A percentile compares a stretch with the other conserved stretches of the same genome.
These are phyloP conservation scores for Meriones unguiculatus DNA, from an alignment of 2,113 vertebrate species.

Conservation along the genomic window DNA sequence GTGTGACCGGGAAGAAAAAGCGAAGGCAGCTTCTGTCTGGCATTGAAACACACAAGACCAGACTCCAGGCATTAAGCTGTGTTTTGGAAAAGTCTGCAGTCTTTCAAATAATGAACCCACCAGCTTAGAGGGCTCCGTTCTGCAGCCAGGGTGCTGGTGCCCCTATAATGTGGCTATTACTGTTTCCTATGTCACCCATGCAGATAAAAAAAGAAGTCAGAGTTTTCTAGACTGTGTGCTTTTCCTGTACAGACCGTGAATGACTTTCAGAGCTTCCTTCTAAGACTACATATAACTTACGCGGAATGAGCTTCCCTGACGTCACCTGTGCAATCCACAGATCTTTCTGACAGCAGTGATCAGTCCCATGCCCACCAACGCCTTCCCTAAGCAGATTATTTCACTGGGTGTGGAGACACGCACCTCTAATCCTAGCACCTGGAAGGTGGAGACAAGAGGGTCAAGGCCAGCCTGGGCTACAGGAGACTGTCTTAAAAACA, in stretches of 20 bases:
- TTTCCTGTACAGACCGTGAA: neutral
- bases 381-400: neutral
- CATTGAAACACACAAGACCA: too few species aligned
- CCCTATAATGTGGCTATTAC: neutral
- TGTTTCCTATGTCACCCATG: neutral
- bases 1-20: too few species aligned
- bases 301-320: neutral
- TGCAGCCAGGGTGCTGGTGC: too few species aligned
- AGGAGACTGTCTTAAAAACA: neutral
- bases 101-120: neutral
- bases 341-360: neutral
- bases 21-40: accelerated
- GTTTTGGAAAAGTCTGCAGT: neutral
- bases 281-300: neutral
- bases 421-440: neutral
- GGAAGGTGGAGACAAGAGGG: neutral
- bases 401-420: neutral
- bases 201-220: neutral
- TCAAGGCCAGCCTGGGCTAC: neutral
- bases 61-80: accelerated
- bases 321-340: neutral
- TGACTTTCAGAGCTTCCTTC: neutral
- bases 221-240: neutral
- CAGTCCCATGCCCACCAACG: accelerated
- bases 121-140: neutral